These are phyloP conservation scores for Ara ararauna DNA, from an alignment of 2,797 vertebrate species.

Conservation along the genomic window DNA sequence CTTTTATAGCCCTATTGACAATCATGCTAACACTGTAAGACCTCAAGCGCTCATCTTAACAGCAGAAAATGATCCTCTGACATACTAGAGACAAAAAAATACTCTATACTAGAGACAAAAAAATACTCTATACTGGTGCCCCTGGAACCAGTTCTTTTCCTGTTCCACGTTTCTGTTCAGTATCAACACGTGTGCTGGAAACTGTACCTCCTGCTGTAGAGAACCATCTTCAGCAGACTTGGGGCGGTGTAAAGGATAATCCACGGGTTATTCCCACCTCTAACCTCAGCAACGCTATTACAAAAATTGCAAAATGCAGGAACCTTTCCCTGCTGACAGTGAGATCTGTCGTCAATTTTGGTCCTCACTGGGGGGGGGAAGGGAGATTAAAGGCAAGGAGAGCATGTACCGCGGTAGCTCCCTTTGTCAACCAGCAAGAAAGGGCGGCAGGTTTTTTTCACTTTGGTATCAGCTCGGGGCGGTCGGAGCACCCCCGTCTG, in stretches of 20 bases:
- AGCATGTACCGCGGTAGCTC: not conserved
- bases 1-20: not conserved
- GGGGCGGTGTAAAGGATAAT: not conserved
- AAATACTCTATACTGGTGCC: not conserved
- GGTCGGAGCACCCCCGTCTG: not conserved
- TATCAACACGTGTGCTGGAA: not conserved
- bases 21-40: not conserved
- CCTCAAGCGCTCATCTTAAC: constrained; percentile 32
- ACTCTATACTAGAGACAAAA: not conserved
- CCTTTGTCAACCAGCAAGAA: not conserved
- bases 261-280: not conserved
- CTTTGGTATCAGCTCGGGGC: not conserved
- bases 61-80: not conserved
- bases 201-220: not conserved
- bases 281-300: not conserved
- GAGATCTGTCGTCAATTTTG: not conserved
- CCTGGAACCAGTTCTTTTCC: not conserved
- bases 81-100: not conserved
- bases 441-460: not conserved
- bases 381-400: not conserved
- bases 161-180: not conserved
- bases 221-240: not conserved
- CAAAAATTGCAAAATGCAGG: not conserved
- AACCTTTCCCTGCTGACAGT: not conserved
- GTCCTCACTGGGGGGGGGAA: not conserved